Evolutionary conservation across 2,888 invertebrate genomes (phyloP).

Genomic region (Steinernema scapterisci): DNA sequence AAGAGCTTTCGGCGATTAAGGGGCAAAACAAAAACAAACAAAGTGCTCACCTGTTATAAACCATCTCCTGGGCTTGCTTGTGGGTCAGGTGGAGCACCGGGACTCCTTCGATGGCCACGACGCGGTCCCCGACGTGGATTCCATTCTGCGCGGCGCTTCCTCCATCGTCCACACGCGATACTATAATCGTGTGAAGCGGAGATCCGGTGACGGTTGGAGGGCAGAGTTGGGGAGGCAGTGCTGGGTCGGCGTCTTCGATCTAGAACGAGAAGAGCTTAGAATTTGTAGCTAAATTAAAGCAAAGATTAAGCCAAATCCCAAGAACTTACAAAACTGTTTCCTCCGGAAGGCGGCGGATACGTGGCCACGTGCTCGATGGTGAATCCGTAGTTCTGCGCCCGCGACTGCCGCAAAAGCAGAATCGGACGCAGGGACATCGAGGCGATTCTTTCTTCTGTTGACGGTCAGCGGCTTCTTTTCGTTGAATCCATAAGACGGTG

Average conservation of each 20-base stretch:
- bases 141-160: conserved; percentile 3
- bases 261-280: not conserved
- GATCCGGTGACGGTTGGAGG: not conserved
- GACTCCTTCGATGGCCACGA: conserved; percentile 17
- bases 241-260: not conserved
- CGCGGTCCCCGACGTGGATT: conserved; percentile 14
- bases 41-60: conserved; percentile 14
- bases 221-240: not conserved
- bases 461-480: too few species aligned
- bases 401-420: conserved; percentile 24
- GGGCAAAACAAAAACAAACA: conserved; percentile 29
- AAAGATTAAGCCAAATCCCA: too few species aligned
- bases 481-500: not conserved
- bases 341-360: conserved; percentile 2
- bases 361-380: conserved; percentile 26
- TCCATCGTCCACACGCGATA: not conserved
- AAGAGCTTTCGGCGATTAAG: conserved; percentile 18
- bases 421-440: conserved; percentile 25
- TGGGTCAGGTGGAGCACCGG: conserved; percentile 22
- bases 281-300: not conserved
- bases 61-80: conserved; percentile 21
- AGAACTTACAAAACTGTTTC: not conserved
- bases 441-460: not conserved
- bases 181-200: conserved; percentile 8
- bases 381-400: conserved; percentile 30